phyloP scores from a whole-genome alignment of 2,113 vertebrate species.

The Origma solitaria region DNA sequence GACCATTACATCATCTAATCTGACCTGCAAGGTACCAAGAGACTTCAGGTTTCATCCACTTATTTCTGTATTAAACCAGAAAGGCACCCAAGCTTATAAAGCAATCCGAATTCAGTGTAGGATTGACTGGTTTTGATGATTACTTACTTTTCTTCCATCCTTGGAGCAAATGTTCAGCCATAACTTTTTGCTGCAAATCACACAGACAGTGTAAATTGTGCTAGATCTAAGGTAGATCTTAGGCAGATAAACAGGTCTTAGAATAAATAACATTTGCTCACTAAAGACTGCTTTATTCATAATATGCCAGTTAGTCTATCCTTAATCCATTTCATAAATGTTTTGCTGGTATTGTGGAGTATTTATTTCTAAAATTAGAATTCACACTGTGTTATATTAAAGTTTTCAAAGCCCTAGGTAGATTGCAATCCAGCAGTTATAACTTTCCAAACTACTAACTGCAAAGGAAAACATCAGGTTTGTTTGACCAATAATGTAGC shows the following conservation, averaged over 20 bases:
- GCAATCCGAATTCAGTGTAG: background rate
- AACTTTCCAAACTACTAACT: background rate
- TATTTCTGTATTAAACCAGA: background rate
- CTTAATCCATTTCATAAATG: background rate
- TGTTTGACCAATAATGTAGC: background rate
- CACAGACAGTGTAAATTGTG: accelerated
- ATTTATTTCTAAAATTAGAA: background rate
- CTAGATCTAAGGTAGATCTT: background rate
- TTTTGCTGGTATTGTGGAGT: background rate
- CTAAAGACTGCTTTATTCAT: background rate
- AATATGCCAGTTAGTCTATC: background rate
- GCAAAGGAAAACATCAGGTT: background rate
- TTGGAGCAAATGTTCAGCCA: background rate
- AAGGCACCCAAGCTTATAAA: background rate
- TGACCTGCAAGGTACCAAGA: background rate
- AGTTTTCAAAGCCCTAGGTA: background rate
- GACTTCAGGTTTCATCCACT: background rate
- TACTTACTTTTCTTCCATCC: background rate
- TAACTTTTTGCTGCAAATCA: background rate
- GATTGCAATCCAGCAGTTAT: background rate
- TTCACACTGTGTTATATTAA: background rate
- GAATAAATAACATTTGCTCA: background rate
- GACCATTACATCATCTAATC: background rate
- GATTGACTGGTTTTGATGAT: background rate
- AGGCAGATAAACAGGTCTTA: background rate